Evolutionary conservation across 2,113 vertebrate genomes (phyloP).

Genomic region (Rhinichthys klamathensis): DNA sequence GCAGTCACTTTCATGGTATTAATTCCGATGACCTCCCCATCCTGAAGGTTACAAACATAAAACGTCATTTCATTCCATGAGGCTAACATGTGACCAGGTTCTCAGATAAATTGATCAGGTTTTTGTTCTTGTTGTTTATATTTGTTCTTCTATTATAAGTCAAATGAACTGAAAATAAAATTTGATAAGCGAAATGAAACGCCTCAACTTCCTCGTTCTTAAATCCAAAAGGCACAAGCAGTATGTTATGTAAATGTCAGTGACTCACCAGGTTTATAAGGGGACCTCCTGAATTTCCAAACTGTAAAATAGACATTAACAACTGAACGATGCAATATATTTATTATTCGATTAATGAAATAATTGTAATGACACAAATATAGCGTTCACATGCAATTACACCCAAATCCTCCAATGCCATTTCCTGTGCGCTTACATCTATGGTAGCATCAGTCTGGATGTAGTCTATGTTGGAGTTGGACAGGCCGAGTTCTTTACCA

Average conservation of each 20-base stretch:
- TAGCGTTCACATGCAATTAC: neutral
- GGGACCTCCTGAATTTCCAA: constrained; percentile 97
- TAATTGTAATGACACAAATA: neutral
- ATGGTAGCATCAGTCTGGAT: constrained; percentile 97
- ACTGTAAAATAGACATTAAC: constrained; percentile 77
- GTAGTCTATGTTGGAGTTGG: constrained; percentile 90
- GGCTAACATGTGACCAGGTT: neutral
- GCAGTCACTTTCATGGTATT: constrained; percentile 98
- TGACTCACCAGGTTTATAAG: constrained; percentile 94
- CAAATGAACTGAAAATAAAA: neutral
- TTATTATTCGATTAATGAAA: neutral
- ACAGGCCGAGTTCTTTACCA: constrained; percentile 88
- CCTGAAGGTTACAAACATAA: constrained; percentile 72
- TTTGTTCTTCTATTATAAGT: neutral
- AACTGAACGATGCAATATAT: neutral
- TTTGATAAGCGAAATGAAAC: neutral
- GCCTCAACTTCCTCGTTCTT: neutral
- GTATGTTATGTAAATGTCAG: neutral
- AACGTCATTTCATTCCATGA: neutral
- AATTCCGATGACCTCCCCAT: constrained; percentile 96
- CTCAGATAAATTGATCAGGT: neutral
- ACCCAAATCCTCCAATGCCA: too few species aligned
- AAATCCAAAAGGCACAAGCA: neutral
- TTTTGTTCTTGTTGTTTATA: too few species aligned
- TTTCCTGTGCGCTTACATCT: constrained; percentile 77